Percentiles rank a stretch among this genome's conserved stretches.
These are phyloP conservation scores for Portevinia maculata DNA, from an alignment of 2,888 invertebrate species.

Conservation along the genomic window DNA sequence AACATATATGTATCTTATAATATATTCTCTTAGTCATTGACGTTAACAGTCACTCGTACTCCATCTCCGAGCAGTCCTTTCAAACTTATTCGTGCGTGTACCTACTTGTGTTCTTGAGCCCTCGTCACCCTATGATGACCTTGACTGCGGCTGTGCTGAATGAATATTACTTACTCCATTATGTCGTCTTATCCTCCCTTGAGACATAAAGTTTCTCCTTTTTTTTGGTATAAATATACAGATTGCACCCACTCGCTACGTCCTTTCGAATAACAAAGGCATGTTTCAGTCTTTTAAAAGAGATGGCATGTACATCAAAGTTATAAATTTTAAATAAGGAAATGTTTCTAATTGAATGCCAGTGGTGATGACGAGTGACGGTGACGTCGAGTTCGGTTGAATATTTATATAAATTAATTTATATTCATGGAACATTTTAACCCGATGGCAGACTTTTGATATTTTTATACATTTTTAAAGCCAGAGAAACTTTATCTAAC, in stretches of 20 bases:
- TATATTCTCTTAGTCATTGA: conserved; percentile 25
- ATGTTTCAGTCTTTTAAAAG: conserved; percentile 10
- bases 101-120: conserved; percentile 1
- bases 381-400: not conserved
- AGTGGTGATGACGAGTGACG: not conserved
- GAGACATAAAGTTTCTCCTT: conserved; percentile 19
- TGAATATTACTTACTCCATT: conserved; percentile 39
- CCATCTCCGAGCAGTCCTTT: conserved; percentile 4
- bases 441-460: too few species aligned
- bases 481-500: conserved; percentile 4
- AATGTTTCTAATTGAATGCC: conserved; percentile 37
- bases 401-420: too few species aligned
- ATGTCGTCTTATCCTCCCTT: conserved; percentile 27
- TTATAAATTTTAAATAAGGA: conserved; percentile 41
- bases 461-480: not conserved
- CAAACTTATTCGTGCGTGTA: conserved; percentile 4
- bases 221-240: not conserved
- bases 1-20: not conserved
- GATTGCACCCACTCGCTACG: conserved; percentile 8
- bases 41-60: conserved; percentile 9
- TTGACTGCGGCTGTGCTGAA: conserved; percentile 36
- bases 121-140: conserved; percentile 16
- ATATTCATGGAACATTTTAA: too few species aligned
- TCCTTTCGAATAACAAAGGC: conserved; percentile 17
- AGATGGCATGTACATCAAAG: conserved; percentile 8